Base-by-base conservation (phyloP, 1,140 invertebrate genomes). In the Proctacanthus coquilletti region DNA sequence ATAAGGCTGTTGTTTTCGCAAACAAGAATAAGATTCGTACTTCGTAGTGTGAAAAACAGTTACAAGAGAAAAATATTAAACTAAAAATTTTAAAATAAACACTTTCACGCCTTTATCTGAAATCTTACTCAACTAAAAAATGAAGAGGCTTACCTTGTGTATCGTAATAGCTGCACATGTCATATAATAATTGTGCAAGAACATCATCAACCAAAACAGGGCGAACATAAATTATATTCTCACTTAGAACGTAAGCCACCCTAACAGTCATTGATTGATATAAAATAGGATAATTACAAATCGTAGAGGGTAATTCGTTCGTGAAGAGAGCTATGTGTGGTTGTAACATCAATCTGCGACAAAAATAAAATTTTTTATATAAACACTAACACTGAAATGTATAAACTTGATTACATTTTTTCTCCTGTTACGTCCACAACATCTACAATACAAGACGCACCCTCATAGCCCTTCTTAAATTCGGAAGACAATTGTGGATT, bases 191-290 rank as follows among this genome's bases (percentile, higher is more conserved):
- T 13, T 45, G 39, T 3, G 40, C 40, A 32, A 56, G 45, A n/a
- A 32, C n/a, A 3, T 65, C 48, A 0, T 51, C 42, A 41, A 71
- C 65, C 1, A 46, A 34, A 0, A 48, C 38, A 31, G 65, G 62
- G 43, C 80, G 77, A 2, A 81, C 52, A 52, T 71, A 81, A 2
- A 81, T 47, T 29, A 65, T 68, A 31, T 64, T 65, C 2, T 46
- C 34, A 15, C 44, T 49, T 3, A 44, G 40, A 1, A 47, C 45
- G 37, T 49, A 49, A 0, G 49, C 45, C 2, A 59, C 51, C 1
- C 42, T 13, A 19, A n/a, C 36, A 14, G 25, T 18, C 10, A 38
- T 27, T 14, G 5, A n/a, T 13, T 30, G 4, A 8, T 13, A 13
- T n/a, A 27, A 5, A 29, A 38, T n/a, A 14, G 36, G 36, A 14